Conservation (phyloP, 2,888 invertebrate species). For the Cosmia pyralina region DNA sequence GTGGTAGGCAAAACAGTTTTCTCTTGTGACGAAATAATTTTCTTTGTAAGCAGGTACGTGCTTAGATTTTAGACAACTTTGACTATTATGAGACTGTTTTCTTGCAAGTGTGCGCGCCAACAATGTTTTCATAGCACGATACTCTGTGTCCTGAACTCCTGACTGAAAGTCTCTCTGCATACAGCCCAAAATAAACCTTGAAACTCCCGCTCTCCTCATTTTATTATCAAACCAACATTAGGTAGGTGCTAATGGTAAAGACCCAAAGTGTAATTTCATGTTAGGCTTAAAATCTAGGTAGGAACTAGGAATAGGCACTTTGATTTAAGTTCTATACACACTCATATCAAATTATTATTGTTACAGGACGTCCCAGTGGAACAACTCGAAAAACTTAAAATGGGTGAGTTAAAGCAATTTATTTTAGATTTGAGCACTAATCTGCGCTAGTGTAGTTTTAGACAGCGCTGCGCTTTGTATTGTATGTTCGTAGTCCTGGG, state of each 20-base stretch:
- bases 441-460: no score
- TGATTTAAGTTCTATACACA: background rate
- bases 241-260: background rate
- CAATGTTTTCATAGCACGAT: no score
- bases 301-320: background rate
- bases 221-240: slow-evolving; percentile 7
- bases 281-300: background rate
- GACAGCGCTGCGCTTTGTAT: background rate
- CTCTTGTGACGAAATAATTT: background rate
- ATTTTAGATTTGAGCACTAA: background rate
- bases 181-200: background rate
- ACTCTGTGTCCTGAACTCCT: background rate
- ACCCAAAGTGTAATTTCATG: slow-evolving; percentile 27
- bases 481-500: background rate
- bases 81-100: background rate
- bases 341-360: slow-evolving; percentile 56
- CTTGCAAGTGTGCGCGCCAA: background rate
- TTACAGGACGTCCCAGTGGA: slow-evolving; percentile 86
- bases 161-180: background rate
- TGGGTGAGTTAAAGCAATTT: slow-evolving; percentile 73
- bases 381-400: slow-evolving; percentile 85
- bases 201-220: background rate
- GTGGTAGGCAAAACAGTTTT: background rate
- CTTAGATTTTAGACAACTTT: background rate
- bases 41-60: background rate